Base-by-base conservation (phyloP, 1,140 invertebrate genomes). In the Lethrus apterus region DNA sequence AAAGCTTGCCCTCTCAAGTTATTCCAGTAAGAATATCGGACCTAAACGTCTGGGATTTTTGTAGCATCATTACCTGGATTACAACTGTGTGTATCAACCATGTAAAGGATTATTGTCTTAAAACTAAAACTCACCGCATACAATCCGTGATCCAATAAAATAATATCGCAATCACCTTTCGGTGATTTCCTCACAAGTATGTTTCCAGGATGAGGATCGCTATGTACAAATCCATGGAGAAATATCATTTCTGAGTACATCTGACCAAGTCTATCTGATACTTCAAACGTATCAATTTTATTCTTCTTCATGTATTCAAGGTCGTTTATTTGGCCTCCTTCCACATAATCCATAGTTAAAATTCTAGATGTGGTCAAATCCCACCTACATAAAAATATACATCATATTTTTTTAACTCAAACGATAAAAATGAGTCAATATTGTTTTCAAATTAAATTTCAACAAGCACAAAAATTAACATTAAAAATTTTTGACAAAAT, bases 201-300 rank as follows among this genome's bases (percentile, higher is more conserved):
- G 71, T 99, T 99, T 3, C 96, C 96, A 7, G 95, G 95, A 77
- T 99, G 96, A 3, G 96, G 95, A 75, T 99, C 96, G 66, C 92
- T 93, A 63, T 99, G 96, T 11, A 99, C 89, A 69, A 93, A 97
- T 1, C 96, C 96, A 50, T 89, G 81, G 4, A 86, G 81, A 70
- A 98, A 99, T 58, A 99, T 99, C 95, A 99, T 99, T 63, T 95
- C 86, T 32, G 92, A 93, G 69, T 97, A 99, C 4, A 99, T 67
- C 52, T 82, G 73, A 2, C 93, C 92, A 20, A 99, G 72, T 67
- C 91, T 91, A 57, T 78, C 77, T 34, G 84, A 85, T 17, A 98
- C 78, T 68, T 95, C 82, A 54, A 75, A 78, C 15, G 78, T 73
- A 68, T 88, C 78, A 34, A 98, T 89, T 34, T 82, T 78, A 57